Conservation (phyloP, 2,888 invertebrate species). For the Acheta domesticus region DNA sequence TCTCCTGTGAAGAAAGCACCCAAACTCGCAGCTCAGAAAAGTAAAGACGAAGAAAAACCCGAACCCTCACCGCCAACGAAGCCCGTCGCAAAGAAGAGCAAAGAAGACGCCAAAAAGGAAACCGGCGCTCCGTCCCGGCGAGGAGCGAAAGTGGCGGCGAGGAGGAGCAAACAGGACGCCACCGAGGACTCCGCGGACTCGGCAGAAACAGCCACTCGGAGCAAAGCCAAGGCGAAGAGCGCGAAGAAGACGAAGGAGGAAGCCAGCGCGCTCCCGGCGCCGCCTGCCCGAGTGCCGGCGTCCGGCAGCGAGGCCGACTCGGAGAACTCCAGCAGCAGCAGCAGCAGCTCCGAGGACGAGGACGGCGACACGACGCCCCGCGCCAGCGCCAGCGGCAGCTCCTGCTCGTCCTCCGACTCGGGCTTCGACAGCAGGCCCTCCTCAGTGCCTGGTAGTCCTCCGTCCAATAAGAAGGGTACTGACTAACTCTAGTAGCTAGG, state of each 20-base stretch:
- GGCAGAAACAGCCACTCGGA: not conserved
- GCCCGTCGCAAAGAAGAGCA: not conserved
- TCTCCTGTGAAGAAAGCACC: not conserved
- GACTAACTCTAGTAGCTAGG: conserved; percentile 3
- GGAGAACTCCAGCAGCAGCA: not conserved
- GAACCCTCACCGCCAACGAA: not conserved
- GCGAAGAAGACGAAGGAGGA: not conserved
- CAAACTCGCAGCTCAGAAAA: not conserved
- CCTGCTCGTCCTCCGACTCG: conserved; percentile 74
- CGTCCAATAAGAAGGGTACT: conserved; percentile 49
- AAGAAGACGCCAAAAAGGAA: not conserved
- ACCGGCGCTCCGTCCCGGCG: not conserved
- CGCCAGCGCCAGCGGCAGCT: conserved; percentile 9
- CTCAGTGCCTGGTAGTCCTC: conserved; percentile 63
- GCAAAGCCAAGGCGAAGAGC: not conserved
- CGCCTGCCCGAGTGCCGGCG: not conserved
- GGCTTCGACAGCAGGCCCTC: conserved; percentile 65
- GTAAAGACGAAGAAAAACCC: not conserved
- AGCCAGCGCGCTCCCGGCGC: not conserved
- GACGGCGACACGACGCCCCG: not conserved
- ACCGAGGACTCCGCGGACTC: not conserved
- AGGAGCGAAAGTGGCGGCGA: not conserved
- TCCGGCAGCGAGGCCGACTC: not conserved
- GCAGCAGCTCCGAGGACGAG: not conserved
- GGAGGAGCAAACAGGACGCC: not conserved